Evolutionary conservation across 2,888 invertebrate genomes (phyloP).

Genomic region (Apodemia zela): DNA sequence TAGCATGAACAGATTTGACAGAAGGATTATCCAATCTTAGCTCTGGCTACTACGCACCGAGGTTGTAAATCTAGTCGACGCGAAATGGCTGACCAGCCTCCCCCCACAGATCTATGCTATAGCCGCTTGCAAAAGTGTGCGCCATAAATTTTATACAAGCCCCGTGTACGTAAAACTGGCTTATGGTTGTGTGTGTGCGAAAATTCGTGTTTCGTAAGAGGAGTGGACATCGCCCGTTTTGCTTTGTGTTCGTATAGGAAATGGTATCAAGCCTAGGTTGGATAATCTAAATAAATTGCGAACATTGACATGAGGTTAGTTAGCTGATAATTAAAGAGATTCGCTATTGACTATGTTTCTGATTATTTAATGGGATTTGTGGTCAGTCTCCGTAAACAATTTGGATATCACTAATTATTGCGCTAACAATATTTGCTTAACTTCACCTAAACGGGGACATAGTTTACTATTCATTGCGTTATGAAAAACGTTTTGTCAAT

Average conservation of each 20-base stretch:
- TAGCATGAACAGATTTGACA: slow-evolving; percentile 36
- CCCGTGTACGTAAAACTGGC: slow-evolving; percentile 74
- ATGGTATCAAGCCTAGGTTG: slow-evolving; percentile 47
- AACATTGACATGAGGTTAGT: slow-evolving; percentile 48
- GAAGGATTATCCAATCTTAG: slow-evolving; percentile 54
- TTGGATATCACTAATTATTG: background rate
- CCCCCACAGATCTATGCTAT: slow-evolving; percentile 65
- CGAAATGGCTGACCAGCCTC: slow-evolving; percentile 76
- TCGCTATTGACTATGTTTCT: slow-evolving; percentile 34
- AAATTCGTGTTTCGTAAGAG: slow-evolving; percentile 70
- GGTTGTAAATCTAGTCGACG: slow-evolving; percentile 78
- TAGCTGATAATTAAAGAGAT: slow-evolving; percentile 52
- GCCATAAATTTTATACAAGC: slow-evolving; percentile 78
- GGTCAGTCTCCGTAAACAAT: slow-evolving; percentile 5
- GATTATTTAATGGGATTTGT: slow-evolving; percentile 2
- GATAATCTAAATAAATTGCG: slow-evolving; percentile 69
- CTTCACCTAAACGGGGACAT: background rate
- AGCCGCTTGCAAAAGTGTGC: slow-evolving; percentile 72
- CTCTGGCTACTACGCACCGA: slow-evolving; percentile 66
- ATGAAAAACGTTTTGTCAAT: too few species aligned
- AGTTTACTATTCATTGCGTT: background rate
- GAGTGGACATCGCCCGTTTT: slow-evolving; percentile 67
- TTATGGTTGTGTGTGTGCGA: slow-evolving; percentile 60
- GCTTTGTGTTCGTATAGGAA: slow-evolving; percentile 65
- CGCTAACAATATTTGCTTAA: background rate